These are phyloP conservation scores for Amphiprion ocellaris DNA, from an alignment of 2,113 vertebrate species.

Conservation along the genomic window DNA sequence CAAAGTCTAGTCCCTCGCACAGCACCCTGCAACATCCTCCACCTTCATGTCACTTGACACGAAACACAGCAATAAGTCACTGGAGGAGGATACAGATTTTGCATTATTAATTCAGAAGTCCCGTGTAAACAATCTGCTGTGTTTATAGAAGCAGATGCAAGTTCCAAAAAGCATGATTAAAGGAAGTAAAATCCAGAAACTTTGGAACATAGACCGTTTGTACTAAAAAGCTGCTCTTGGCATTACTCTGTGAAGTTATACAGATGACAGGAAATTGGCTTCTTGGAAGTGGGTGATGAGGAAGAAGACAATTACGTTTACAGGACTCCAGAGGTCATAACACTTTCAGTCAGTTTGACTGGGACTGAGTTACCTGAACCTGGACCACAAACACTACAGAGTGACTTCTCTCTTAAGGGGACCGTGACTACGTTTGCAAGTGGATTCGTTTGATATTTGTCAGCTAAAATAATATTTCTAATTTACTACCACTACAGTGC, in stretches of 20 bases:
- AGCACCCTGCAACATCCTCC: slow-evolving; percentile 31
- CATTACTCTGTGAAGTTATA: neutral
- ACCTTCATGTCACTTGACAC: slow-evolving; percentile 54
- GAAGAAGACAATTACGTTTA: neutral
- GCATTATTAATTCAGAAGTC: slow-evolving; percentile 64
- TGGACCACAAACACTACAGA: neutral
- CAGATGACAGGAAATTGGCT: neutral
- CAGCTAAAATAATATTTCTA: neutral
- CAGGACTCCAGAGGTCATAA: neutral
- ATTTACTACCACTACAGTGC: too few species aligned
- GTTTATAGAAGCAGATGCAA: slow-evolving; percentile 15
- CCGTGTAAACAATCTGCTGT: slow-evolving; percentile 54
- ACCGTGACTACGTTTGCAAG: neutral
- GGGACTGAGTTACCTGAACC: neutral
- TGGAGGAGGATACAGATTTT: slow-evolving; percentile 51
- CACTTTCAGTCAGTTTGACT: neutral
- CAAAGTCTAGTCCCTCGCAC: slow-evolving; percentile 31
- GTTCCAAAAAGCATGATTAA: slow-evolving; percentile 23
- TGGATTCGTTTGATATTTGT: neutral
- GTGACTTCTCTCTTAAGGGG: neutral
- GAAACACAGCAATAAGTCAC: slow-evolving; percentile 34
- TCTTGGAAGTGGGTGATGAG: neutral
- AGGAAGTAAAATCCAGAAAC: neutral
- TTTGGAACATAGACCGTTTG: neutral
- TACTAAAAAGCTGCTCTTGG: neutral